These are phyloP conservation scores for Laticauda colubrina DNA, from an alignment of 2,113 vertebrate genomes.

Conservation along the genomic window DNA sequence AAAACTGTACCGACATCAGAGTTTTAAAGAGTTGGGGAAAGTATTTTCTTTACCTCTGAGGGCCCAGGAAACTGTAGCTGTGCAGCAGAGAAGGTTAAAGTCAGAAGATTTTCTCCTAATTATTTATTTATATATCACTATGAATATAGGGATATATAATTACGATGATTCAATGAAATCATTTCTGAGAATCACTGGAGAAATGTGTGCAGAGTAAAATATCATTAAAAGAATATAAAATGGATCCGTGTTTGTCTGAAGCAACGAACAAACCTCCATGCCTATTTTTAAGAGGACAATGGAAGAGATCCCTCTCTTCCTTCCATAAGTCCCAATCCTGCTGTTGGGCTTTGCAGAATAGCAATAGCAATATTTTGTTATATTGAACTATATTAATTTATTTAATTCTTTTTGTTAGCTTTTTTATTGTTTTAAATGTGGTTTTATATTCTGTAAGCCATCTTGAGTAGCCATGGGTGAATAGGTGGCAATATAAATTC, in stretches of 20 bases:
- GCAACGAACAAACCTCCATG: not conserved
- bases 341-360: conserved; percentile 5
- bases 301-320: conserved; percentile 18
- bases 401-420: too few species aligned
- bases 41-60: not conserved
- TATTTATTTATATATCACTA: not conserved
- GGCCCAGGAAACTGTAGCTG: not conserved
- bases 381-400: too few species aligned
- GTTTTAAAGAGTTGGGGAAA: not conserved
- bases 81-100: conserved; percentile 12
- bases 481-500: too few species aligned
- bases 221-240: not conserved
- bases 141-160: too few species aligned
- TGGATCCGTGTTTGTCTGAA: not conserved
- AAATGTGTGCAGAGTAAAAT: too few species aligned
- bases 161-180: not conserved
- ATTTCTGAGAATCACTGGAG: not conserved
- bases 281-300: not conserved
- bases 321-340: conserved; percentile 41
- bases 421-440: too few species aligned
- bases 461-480: too few species aligned
- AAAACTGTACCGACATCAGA: not conserved
- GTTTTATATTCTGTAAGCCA: too few species aligned
- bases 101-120: not conserved
- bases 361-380: too few species aligned